Evolutionary conservation across 2,888 invertebrate genomes (phyloP), one percentile per base, ranked within the genome.

Genomic region (Pemphredon lugubris): DNA sequence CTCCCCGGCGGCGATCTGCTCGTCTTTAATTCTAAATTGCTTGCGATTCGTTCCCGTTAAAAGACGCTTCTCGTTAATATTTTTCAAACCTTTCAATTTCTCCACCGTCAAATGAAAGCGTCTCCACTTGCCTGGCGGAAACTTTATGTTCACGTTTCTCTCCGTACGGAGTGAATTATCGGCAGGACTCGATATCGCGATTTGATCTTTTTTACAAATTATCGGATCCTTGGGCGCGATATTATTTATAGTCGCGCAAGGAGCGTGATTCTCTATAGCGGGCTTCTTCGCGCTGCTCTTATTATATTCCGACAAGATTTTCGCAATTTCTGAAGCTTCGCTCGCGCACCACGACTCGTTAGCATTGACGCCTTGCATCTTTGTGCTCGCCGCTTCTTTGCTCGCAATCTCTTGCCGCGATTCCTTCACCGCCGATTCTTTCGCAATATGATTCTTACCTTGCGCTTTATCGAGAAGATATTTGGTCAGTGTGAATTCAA

Each of bases 241-340:
- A 6, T 32, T 65, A 18, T 48, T 74, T 11, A 59, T 9, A 2
- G 30, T 23, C 0, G 30, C 7, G 4, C 9, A 57, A 5, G 44
- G 63, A 1, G 39, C 37, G 1, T 51, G 45, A 5, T 30, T 60
- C 6, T 50, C 55, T 14, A 59, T 64, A 0, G 54, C 58, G 1
- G 63, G 57, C 7, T 50, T 75, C 16, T 39, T 71, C 2, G 14
- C 14, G 1, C 30, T 51, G n/a, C 61, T 73, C 30, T 70, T 71
- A 37, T 85, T 86, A 39, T 86, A 85, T 21, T 86, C 84, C 0
- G 86, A 82, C 1, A 86, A 75, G 13, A 86, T 86, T 50, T 73
- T 81, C 0, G 86, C 84, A 1, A 86, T 84, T 37, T 86, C 83
- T 0, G 83, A 73, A 0, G 86, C 58, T 2, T 84, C 77, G 26